Evolutionary conservation across 2,888 invertebrate species (phyloP).

Genomic region (Gnatocerus cornutus): DNA sequence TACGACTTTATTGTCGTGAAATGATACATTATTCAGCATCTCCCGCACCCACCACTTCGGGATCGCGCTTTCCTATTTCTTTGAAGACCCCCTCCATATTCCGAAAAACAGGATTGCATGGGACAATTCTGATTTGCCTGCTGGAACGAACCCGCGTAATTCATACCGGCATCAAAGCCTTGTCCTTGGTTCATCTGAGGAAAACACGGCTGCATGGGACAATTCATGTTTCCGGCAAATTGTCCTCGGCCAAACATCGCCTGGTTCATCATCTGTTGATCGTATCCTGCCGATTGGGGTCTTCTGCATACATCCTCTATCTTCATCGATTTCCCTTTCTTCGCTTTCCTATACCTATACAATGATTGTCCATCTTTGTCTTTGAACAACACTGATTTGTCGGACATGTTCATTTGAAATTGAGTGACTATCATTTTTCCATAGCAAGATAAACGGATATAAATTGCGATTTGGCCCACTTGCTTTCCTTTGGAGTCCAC

Average conservation of each 20-base stretch:
- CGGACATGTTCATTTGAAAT: constrained; percentile 73
- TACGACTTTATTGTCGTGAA: no score
- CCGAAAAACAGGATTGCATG: constrained; percentile 23
- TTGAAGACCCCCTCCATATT: not conserved
- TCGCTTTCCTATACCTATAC: constrained; percentile 68
- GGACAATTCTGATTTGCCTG: constrained; percentile 31
- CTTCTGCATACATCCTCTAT: constrained; percentile 18
- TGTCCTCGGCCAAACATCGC: not conserved
- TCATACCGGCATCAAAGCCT: no score
- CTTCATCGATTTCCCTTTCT: constrained; percentile 26
- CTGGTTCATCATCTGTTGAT: constrained; percentile 6
- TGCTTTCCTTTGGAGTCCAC: constrained; percentile 71
- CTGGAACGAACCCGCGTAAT: no score
- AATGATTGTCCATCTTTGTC: constrained; percentile 69
- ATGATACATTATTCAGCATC: not conserved
- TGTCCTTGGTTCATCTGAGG: not conserved
- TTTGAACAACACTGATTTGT: constrained; percentile 70
- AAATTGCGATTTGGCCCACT: constrained; percentile 76
- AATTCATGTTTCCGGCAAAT: not conserved
- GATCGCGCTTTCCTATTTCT: no score
- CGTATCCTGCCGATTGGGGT: not conserved
- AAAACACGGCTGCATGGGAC: constrained; percentile 24
- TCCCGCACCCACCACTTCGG: not conserved
- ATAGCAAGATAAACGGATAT: constrained; percentile 79
- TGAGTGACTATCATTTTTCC: constrained; percentile 79